Percentiles rank a stretch among this genome's conserved stretches.
Evolutionary conservation across 2,888 invertebrate genomes (phyloP).

Genomic region (Dryomyza anilis): DNA sequence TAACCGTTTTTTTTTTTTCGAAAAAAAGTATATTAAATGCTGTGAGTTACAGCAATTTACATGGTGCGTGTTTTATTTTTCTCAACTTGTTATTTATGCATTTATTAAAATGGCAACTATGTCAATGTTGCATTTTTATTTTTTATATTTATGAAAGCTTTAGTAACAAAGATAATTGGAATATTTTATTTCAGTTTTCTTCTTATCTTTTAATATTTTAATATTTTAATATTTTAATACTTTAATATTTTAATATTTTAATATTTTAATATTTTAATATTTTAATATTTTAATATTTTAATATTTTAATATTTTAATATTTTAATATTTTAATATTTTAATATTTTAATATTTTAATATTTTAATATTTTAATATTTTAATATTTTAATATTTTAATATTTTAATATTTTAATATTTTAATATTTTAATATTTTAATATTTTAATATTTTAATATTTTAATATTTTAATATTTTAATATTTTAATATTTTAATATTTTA

Average conservation of each 20-base stretch:
- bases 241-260: constrained; percentile 12
- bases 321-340: constrained; percentile 12
- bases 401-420: too few relatives aligned
- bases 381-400: constrained; percentile 5
- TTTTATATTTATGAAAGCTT: too few relatives aligned
- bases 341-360: constrained; percentile 11
- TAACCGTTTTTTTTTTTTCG: too few relatives aligned
- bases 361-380: constrained; percentile 9
- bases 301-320: constrained; percentile 12
- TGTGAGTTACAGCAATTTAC: too few relatives aligned
- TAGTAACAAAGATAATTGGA: too few relatives aligned
- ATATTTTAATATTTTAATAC: constrained; percentile 6
- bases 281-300: constrained; percentile 12
- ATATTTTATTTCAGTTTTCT: too few relatives aligned
- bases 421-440: constrained; percentile 6
- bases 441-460: constrained; percentile 1
- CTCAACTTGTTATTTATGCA: too few relatives aligned
- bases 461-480: background rate
- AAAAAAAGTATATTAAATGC: too few relatives aligned
- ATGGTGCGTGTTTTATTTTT: too few relatives aligned
- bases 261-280: constrained; percentile 13
- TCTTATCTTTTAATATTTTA: too few relatives aligned
- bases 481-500: constrained; percentile 5
- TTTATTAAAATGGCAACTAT: too few relatives aligned
- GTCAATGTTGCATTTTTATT: too few relatives aligned